These are phyloP conservation scores for Chymomyza amoena DNA, from an alignment of 2,888 invertebrate genomes.

Conservation along the genomic window DNA sequence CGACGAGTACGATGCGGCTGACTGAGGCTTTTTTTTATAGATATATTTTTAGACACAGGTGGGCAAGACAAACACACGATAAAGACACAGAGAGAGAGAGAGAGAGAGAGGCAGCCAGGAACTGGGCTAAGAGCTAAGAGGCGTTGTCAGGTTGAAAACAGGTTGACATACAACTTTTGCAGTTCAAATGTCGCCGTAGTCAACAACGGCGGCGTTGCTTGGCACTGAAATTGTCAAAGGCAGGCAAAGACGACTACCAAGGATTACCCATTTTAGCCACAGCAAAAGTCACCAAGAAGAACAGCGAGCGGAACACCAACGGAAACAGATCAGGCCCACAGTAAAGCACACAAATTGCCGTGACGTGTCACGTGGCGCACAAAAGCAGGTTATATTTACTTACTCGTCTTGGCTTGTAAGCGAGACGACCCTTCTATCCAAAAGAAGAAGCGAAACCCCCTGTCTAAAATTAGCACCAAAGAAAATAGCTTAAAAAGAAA, in stretches of 20 bases:
- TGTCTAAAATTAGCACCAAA: background rate
- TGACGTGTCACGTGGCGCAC: slow-evolving; percentile 26
- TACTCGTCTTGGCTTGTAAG: background rate
- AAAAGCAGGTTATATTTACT: background rate
- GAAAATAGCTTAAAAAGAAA: slow-evolving; percentile 23
- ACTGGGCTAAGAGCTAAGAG: background rate
- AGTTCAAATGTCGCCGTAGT: slow-evolving; percentile 59
- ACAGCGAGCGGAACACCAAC: background rate
- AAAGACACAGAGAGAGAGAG: background rate
- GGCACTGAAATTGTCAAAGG: slow-evolving; percentile 8
- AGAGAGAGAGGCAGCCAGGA: background rate
- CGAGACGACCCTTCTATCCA: background rate
- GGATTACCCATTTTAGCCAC: background rate
- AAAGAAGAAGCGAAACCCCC: background rate
- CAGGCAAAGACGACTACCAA: slow-evolving; percentile 2
- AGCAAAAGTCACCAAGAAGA: background rate
- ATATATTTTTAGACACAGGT: slow-evolving; percentile 49
- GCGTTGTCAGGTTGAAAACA: slow-evolving; percentile 50
- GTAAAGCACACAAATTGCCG: slow-evolving; percentile 26
- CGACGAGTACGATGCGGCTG: background rate
- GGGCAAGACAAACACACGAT: slow-evolving; percentile 22
- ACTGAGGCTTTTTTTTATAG: slow-evolving; percentile 11
- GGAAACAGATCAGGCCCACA: slow-evolving; percentile 8
- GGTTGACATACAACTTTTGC: slow-evolving; percentile 54
- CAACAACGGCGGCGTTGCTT: slow-evolving; percentile 19